These are phyloP conservation scores for Leptura quadrifasciata DNA, from an alignment of 2,888 invertebrate genomes.

Conservation along the genomic window DNA sequence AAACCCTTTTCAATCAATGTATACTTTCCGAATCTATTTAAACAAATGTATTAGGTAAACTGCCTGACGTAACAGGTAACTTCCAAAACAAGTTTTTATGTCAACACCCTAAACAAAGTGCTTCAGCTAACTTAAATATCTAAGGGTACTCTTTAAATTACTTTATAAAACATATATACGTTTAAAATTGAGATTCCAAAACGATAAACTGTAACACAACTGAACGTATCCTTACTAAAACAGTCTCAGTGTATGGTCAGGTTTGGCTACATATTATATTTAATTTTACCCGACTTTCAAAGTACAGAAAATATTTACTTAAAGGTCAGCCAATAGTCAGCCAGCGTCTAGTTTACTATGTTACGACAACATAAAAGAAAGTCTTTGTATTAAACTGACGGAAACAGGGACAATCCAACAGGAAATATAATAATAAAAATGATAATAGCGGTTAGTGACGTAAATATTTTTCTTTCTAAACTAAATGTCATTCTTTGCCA, in stretches of 20 bases:
- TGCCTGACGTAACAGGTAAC: slow-evolving; percentile 31
- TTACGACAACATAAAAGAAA: slow-evolving; percentile 4
- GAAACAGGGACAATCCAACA: background rate
- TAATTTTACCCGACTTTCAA: background rate
- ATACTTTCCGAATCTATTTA: slow-evolving; percentile 4
- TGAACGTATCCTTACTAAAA: background rate
- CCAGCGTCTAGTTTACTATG: background rate
- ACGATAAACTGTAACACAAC: too few species aligned
- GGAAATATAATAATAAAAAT: background rate
- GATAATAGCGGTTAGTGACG: background rate
- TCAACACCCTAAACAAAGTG: background rate
- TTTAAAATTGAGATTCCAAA: too few species aligned
- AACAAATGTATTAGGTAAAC: slow-evolving; percentile 30
- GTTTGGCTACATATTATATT: background rate
- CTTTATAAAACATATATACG: too few species aligned
- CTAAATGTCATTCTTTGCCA: background rate
- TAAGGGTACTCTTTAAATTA: background rate
- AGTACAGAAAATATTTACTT: slow-evolving; percentile 4
- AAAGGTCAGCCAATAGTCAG: background rate
- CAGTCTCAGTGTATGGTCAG: background rate
- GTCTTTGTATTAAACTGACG: background rate
- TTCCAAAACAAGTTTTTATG: slow-evolving; percentile 25
- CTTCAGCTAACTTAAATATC: background rate
- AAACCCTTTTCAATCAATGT: slow-evolving; percentile 17
- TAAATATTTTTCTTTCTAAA: background rate